Evolutionary conservation across 1,140 invertebrate species (phyloP).

Genomic region (Phymastichus coffea): DNA sequence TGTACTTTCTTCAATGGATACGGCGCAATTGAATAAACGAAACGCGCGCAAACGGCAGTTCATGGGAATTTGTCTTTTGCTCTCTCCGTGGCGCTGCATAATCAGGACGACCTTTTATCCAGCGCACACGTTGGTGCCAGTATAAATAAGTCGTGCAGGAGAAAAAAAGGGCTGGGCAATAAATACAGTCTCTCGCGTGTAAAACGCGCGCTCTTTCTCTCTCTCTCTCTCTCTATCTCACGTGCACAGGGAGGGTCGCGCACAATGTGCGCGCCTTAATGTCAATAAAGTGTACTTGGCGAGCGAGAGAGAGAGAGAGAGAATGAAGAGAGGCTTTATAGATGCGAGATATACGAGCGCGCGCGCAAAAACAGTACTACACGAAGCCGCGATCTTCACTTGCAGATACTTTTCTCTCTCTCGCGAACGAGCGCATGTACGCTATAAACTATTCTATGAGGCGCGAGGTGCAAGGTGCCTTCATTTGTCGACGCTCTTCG

Average conservation of each 20-base stretch:
- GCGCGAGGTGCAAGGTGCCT: no score
- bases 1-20: no score
- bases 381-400: no score
- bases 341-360: constrained; percentile 14
- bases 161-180: no score
- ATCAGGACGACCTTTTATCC: background rate
- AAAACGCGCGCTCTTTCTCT: background rate
- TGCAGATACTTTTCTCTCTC: no score
- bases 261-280: constrained; percentile 11
- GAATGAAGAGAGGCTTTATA: no score
- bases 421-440: no score
- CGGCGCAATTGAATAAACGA: no score
- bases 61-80: background rate
- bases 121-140: background rate
- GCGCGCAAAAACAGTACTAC: background rate
- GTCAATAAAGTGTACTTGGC: constrained; percentile 11
- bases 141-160: background rate
- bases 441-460: no score
- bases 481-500: background rate
- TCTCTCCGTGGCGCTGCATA: background rate
- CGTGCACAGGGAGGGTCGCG: background rate
- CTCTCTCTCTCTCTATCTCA: background rate
- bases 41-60: background rate
- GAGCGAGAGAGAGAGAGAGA: no score
- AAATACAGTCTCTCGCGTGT: no score